Evolutionary conservation across 2,888 invertebrate genomes (phyloP), one percentile per base, ranked within the genome.

Genomic region (Drosophila longiperda): DNA sequence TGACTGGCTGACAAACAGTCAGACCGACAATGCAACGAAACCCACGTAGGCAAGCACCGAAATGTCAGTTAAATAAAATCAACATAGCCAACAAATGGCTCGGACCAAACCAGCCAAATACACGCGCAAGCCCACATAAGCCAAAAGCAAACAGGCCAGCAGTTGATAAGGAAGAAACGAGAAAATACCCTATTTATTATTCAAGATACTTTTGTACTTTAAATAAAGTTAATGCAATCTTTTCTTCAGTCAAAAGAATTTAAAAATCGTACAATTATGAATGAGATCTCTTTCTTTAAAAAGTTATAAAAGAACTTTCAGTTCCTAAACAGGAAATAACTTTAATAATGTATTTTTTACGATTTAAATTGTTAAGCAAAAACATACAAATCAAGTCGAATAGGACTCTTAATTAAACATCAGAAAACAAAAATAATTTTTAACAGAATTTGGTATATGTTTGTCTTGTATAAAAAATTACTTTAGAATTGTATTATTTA

Each of bases 1-100:
- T 20, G 45, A 45, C 45, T 45, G 45, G 15, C 45, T 15, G 45
- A 45, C 23, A 45, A 45, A 15, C 45, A 12, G 20, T 15, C 32
- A 23, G 34, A 45, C 71, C 36, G 55, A 49, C 60, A 74, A 60
- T 71, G 71, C 70, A 62, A 50, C 64, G 23, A 36, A 49, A 11
- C 23, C 64, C 80, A 78, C 66, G 68, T 75, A 69, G 73, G 38
- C 70, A 58, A 52, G 50, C 53, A 73, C 70, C 66, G 69, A 80
- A 89, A 81, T 76, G 83, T 66, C 87, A 81, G 87, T 87, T 81
- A 81, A 87, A 78, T 89, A 77, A 83, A 89, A 84, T 78, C 75
- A 87, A 89, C 81, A 88, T 70, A 73, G 64, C 70, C 82, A 69
- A 69, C 72, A 75, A 78, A 72, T 66, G 60, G 53, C 57, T 59